Evolutionary conservation across 2,113 vertebrate species (phyloP).

Genomic region (Podilymbus podiceps): DNA sequence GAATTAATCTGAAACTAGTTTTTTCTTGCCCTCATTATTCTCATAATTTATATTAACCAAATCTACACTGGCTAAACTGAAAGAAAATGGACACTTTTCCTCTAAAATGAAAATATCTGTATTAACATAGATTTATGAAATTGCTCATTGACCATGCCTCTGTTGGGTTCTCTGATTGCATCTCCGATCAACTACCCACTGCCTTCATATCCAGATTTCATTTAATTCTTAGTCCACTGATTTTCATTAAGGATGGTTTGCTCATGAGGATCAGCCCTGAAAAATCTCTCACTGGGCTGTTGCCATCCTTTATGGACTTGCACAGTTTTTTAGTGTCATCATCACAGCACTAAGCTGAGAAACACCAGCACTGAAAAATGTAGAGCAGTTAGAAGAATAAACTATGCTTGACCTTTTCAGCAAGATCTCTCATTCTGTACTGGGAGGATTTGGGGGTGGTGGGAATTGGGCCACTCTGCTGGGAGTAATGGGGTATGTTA

Average conservation of each 20-base stretch:
- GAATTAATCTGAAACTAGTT: background rate
- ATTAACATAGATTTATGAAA: background rate
- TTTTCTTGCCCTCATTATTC: background rate
- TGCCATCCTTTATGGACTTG: background rate
- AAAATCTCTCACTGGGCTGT: background rate
- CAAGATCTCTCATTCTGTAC: background rate
- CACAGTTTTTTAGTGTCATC: background rate
- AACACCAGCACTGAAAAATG: background rate
- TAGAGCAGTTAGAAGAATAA: background rate
- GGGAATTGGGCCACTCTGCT: background rate
- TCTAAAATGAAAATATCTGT: background rate
- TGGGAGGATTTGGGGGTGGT: background rate
- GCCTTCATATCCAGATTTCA: background rate
- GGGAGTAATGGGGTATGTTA: background rate
- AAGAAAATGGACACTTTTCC: background rate
- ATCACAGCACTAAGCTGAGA: background rate
- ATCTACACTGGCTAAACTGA: background rate
- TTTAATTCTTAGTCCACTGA: background rate
- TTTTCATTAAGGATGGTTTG: background rate
- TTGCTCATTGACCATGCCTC: background rate
- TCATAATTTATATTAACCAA: background rate
- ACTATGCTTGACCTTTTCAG: slow-evolving; percentile 9
- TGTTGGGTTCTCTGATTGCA: background rate
- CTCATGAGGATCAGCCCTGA: background rate
- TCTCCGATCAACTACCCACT: background rate